A percentile compares a stretch with the other conserved stretches of the same genome.
These are phyloP conservation scores for Parotocinclus haroldoi DNA, from an alignment of 2,797 vertebrate genomes.

Conservation along the genomic window DNA sequence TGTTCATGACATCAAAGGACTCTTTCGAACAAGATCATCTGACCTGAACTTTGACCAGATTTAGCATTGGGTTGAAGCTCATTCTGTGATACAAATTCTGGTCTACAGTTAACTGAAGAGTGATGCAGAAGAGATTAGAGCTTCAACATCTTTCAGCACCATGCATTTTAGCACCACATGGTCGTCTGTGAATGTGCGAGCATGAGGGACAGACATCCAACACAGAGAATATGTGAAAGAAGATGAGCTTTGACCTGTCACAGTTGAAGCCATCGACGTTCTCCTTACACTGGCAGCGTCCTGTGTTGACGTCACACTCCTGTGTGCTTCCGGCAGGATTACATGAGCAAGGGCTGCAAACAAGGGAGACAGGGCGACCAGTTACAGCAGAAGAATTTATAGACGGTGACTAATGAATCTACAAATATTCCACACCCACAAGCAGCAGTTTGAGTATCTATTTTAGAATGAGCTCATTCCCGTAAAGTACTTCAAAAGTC, in stretches of 20 bases:
- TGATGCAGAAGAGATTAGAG: too few relatives aligned
- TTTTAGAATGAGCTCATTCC: too few relatives aligned
- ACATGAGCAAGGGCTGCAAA: conserved; percentile 81
- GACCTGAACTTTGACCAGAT: not conserved
- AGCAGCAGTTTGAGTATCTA: not conserved
- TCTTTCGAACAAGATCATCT: too few relatives aligned
- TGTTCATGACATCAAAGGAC: too few relatives aligned
- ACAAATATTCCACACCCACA: not conserved
- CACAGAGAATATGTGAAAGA: not conserved
- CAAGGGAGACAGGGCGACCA: not conserved
- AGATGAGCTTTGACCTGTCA: conserved; percentile 75
- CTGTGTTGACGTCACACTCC: conserved; percentile 85
- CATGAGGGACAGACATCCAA: too few relatives aligned
- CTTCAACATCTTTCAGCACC: not conserved
- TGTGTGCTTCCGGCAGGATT: conserved; percentile 83
- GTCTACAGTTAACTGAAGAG: not conserved
- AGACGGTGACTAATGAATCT: conserved; percentile 6
- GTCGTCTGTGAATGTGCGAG: not conserved
- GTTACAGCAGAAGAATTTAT: not conserved
- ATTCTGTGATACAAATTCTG: conserved; percentile 8
- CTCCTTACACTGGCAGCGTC: conserved; percentile 90
- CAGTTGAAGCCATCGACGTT: conserved; percentile 94
- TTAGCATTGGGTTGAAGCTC: not conserved
- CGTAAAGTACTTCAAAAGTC: too few relatives aligned
- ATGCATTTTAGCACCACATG: not conserved